A percentile compares a stretch with the other conserved stretches of the same genome.
These are phyloP conservation scores for Garra rufa DNA, from an alignment of 2,113 vertebrate genomes.

Conservation along the genomic window DNA sequence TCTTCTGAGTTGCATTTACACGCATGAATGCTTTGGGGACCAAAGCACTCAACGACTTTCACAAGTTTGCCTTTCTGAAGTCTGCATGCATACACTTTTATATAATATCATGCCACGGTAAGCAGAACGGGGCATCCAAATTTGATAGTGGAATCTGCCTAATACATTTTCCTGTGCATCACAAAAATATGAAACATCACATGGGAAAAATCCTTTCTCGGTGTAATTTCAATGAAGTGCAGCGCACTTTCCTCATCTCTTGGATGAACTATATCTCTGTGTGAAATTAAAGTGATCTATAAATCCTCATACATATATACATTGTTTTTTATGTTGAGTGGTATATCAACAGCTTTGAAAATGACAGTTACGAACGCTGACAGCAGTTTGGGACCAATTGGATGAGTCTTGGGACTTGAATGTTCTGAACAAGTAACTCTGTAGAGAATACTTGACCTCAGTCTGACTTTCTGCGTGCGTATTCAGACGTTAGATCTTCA, in stretches of 20 bases:
- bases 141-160: neutral
- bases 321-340: neutral
- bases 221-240: neutral
- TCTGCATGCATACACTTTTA: neutral
- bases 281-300: constrained; percentile 42
- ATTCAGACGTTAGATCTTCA: neutral
- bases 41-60: constrained; percentile 1
- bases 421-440: neutral
- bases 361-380: neutral
- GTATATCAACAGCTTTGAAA: neutral
- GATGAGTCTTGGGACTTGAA: neutral
- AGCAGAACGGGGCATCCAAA: neutral
- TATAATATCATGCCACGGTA: neutral
- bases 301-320: neutral
- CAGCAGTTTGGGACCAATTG: neutral
- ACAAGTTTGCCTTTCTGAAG: neutral
- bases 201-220: constrained; percentile 4
- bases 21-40: neutral
- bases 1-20: neutral
- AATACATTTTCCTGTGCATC: constrained; percentile 10
- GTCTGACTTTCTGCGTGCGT: neutral
- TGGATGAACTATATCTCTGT: neutral
- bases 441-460: neutral
- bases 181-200: constrained; percentile 14
- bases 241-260: neutral